Base-by-base conservation (phyloP, 2,888 invertebrate genomes). In the Congeria kusceri region DNA sequence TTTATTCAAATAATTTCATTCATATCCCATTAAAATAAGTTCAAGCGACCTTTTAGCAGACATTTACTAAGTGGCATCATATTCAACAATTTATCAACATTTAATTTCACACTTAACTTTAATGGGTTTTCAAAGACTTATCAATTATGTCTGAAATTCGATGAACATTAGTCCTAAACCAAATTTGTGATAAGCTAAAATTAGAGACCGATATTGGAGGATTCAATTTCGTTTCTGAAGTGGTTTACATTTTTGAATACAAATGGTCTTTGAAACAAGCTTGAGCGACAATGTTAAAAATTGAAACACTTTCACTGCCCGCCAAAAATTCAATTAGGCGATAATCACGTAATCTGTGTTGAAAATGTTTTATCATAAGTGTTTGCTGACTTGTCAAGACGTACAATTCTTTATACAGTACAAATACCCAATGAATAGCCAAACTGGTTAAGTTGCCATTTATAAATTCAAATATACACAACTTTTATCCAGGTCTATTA, bases 321-420 rank as follows among this genome's bases (percentile, higher is more conserved):
- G 39, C 9, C 39, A 61, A 79, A 75, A 66, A 57, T 70, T 70
- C 76, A 76, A 70, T 70, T 76, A 61, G 65, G 61, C 47, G 70
- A 61, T 76, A 70, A 76, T 70, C 65, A 49, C 49, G 32, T 56
- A 69, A 76, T 76, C 76, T 66, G 25, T 39, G 59, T 65, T 56
- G 59, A 56, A 76, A 76, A 72, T 64, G 57, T 58, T 59, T 73
- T 73, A 59, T 73, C 65, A 29, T 27, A n/a, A 61, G 69, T 69
- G 69, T 75, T 69, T 69, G 57, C 69, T 15, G 53, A 69, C 57
- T 59, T 49, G 75, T 59, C 68, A 64, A 62, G 53, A 59, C 64
- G 61, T 69, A 47, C 63, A 63, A 47, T 11, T 62, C 68, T 58
- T 68, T 57, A 39, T 39, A 39, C 39, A 39, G 39, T 39, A 39